phyloP scores from a whole-genome alignment of 1,140 invertebrate genomes.

The Pogonomyrmex californicus region DNA sequence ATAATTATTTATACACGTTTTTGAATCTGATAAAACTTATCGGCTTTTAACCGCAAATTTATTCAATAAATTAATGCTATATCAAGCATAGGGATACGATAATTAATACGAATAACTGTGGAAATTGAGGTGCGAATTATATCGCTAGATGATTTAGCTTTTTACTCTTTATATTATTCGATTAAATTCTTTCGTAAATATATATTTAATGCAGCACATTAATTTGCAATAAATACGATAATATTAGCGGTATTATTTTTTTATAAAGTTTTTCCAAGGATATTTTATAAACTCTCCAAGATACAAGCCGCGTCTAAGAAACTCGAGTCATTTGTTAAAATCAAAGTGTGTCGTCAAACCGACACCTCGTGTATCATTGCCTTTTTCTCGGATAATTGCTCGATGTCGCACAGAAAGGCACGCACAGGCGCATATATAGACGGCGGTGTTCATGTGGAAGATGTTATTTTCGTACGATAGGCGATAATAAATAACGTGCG shows the following conservation, averaged over 20 bases:
- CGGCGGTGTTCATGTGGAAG: constrained; percentile 43
- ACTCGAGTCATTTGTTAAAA: constrained; percentile 40
- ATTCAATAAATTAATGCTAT: constrained; percentile 8
- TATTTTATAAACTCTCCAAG: background rate
- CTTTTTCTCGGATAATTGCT: constrained; percentile 57
- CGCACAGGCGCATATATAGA: no score
- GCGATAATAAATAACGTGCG: constrained; percentile 70
- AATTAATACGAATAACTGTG: constrained; percentile 30
- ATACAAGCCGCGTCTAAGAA: background rate
- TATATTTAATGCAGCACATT: background rate
- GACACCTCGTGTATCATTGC: background rate
- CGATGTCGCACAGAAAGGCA: constrained; percentile 9
- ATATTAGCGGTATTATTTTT: background rate
- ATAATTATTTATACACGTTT: constrained; percentile 44
- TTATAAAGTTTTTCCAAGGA: background rate
- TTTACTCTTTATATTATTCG: background rate
- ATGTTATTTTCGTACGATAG: constrained; percentile 47
- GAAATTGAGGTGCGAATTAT: background rate
- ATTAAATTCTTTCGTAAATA: background rate
- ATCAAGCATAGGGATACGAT: constrained; percentile 22
- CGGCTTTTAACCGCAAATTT: constrained; percentile 28
- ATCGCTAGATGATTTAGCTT: background rate
- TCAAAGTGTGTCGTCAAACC: background rate
- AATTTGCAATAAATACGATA: background rate
- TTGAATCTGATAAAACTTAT: constrained; percentile 49